Conservation (phyloP, 2,888 invertebrate genomes). For the Drosophila ochracea region DNA sequence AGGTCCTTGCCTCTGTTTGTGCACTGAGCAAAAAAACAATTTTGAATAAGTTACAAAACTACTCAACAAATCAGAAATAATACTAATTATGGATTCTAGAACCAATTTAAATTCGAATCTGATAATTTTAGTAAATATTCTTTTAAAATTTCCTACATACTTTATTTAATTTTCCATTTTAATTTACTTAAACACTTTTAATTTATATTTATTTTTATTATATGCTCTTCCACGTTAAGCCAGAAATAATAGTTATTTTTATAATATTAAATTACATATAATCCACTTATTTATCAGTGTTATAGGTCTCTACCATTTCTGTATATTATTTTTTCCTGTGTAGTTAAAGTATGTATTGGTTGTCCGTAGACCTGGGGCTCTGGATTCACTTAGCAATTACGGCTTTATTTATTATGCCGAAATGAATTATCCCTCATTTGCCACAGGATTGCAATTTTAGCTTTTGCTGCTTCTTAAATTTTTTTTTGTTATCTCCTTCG, state of each 20-base stretch:
- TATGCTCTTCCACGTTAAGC: background rate
- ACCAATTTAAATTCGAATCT: background rate
- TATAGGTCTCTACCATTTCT: rapidly evolving
- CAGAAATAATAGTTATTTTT: background rate
- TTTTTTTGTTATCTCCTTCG: slow-evolving; percentile 6
- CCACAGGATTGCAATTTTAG: slow-evolving; percentile 76
- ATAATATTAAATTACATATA: background rate
- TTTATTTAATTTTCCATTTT: background rate
- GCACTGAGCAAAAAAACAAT: background rate
- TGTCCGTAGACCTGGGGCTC: slow-evolving; percentile 16
- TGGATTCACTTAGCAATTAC: slow-evolving; percentile 77
- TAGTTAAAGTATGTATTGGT: slow-evolving; percentile 11
- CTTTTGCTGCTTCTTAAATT: slow-evolving; percentile 61
- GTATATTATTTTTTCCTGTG: background rate
- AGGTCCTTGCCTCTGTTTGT: slow-evolving; percentile 11
- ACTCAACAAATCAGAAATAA: background rate
- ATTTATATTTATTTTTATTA: background rate
- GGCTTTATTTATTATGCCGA: slow-evolving; percentile 81
- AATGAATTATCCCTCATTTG: slow-evolving; percentile 81
- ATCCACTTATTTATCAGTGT: background rate
- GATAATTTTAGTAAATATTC: background rate
- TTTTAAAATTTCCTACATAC: background rate
- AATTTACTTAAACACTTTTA: background rate
- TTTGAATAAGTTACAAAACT: background rate
- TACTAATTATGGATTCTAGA: background rate